These are phyloP conservation scores for Perodicticus potto DNA, from an alignment of 2,797 vertebrate genomes.

Conservation along the genomic window DNA sequence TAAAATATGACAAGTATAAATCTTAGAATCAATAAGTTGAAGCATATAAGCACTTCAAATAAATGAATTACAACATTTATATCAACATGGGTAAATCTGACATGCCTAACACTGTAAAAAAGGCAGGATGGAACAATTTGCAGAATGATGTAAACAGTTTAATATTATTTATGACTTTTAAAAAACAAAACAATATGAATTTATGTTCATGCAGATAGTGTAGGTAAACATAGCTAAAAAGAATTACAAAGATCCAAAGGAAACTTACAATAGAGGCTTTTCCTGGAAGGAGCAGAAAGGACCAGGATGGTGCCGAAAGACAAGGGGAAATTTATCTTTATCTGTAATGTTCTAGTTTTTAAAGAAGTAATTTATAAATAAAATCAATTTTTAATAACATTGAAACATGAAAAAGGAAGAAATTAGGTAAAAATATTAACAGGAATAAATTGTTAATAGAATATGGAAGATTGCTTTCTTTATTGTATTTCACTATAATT, in stretches of 20 bases:
- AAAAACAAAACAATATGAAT: not conserved
- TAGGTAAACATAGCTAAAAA: not conserved
- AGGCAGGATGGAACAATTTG: not conserved
- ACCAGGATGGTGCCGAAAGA: not conserved
- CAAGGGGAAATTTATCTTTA: not conserved
- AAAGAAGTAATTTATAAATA: not conserved
- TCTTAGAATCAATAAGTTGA: not conserved
- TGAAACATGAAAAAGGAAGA: not conserved
- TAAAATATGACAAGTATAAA: not conserved
- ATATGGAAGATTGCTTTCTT: not conserved
- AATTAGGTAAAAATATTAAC: constrained; percentile 29
- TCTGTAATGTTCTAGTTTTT: not conserved
- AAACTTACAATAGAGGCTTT: not conserved
- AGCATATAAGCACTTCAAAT: not conserved
- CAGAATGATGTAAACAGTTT: not conserved
- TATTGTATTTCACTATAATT: constrained; percentile 51
- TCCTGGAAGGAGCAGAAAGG: not conserved
- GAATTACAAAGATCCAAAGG: not conserved
- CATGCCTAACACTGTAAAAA: not conserved
- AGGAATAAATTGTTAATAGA: constrained; percentile 6
- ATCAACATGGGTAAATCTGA: not conserved
- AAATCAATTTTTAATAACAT: not conserved
- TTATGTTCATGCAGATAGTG: not conserved
- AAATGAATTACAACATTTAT: not conserved
- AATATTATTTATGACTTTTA: not conserved